A percentile compares a stretch with the other conserved stretches of the same genome.
Conservation (phyloP, 2,113 vertebrate genomes). For the Clarias macrocephalus region DNA sequence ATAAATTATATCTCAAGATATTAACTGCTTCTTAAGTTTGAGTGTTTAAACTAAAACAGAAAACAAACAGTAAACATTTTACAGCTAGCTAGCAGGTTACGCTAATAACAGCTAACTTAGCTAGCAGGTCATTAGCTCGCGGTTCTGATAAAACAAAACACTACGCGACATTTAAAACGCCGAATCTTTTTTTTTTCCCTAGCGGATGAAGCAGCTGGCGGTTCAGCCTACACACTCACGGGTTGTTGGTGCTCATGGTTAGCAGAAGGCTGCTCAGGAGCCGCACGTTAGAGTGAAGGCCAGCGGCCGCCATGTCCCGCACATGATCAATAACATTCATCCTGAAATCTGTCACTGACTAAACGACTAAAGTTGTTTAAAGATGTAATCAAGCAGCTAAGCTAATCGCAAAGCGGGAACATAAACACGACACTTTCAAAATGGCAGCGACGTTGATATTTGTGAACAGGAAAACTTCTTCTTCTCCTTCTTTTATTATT, state of each 20-base stretch:
- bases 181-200: not conserved
- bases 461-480: too few species aligned
- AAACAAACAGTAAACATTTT: not conserved
- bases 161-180: not conserved
- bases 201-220: not conserved
- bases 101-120: not conserved
- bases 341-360: constrained; percentile 15
- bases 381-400: not conserved
- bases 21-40: too few species aligned
- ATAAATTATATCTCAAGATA: too few species aligned
- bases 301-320: constrained; percentile 93
- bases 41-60: too few species aligned
- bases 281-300: constrained; percentile 95
- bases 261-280: constrained; percentile 91
- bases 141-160: not conserved
- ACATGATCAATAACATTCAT: constrained; percentile 95
- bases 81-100: not conserved
- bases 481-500: too few species aligned
- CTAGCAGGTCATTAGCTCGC: not conserved
- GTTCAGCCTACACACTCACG: constrained; percentile 78
- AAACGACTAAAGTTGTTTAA: not conserved
- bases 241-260: constrained; percentile 97
- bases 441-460: constrained; percentile 16
- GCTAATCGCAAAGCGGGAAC: not conserved
- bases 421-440: constrained; percentile 25